These are phyloP conservation scores for Pygmarrhopalites habei DNA, from an alignment of 1,140 invertebrate species.

Conservation along the genomic window DNA sequence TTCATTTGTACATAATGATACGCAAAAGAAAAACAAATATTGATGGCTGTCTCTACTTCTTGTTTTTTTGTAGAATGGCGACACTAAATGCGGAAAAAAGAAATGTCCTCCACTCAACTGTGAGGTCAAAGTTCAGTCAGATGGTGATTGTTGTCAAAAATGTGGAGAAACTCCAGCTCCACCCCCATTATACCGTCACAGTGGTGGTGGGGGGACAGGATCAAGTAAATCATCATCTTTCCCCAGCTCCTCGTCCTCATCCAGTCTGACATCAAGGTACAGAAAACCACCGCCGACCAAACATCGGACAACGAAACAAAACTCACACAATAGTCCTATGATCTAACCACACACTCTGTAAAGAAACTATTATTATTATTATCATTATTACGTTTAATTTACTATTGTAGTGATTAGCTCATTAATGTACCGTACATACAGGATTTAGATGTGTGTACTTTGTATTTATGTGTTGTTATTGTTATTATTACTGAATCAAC, in stretches of 20 bases:
- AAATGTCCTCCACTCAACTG: conserved; percentile 55
- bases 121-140: conserved; percentile 27
- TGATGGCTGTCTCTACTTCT: too few relatives aligned
- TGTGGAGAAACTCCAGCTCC: conserved; percentile 24
- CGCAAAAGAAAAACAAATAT: too few relatives aligned
- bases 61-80: conserved; percentile 67
- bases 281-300: conserved; percentile 22
- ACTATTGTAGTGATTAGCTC: background rate
- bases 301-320: conserved; percentile 29
- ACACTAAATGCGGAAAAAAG: conserved; percentile 66
- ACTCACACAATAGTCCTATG: background rate
- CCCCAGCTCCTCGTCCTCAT: background rate
- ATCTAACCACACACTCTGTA: background rate
- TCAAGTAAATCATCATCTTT: background rate
- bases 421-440: too few relatives aligned
- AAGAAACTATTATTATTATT: background rate
- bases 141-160: conserved; percentile 40
- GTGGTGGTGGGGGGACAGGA: too few relatives aligned
- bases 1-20: too few relatives aligned
- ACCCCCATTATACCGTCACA: background rate
- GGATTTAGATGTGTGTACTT: too few relatives aligned
- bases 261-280: conserved; percentile 13
- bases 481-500: too few relatives aligned
- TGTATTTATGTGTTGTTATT: too few relatives aligned
- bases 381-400: background rate